These are phyloP conservation scores for Corella eumyota DNA, from an alignment of 23 tunicate genomes.

Conservation along the genomic window DNA sequence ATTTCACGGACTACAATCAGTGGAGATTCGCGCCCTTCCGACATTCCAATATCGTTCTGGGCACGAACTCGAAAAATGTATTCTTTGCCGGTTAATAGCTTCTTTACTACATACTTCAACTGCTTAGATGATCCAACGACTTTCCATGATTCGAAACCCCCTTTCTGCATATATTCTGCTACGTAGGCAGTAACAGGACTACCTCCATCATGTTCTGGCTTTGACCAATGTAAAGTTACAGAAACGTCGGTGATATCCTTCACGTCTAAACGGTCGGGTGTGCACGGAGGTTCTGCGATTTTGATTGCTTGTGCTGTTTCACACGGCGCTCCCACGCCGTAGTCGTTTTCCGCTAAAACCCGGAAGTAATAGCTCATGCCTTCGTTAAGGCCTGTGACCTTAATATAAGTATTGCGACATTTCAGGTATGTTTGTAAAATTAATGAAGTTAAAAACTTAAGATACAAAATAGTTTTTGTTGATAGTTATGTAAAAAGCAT, in stretches of 20 bases:
- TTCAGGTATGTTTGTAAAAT: too few relatives aligned
- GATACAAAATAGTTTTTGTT: too few relatives aligned
- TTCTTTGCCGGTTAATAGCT: conserved; percentile 50
- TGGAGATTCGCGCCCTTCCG: conserved; percentile 71
- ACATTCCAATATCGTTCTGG: conserved; percentile 67
- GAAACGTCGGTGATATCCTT: conserved; percentile 26
- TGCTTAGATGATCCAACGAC: conserved; percentile 36
- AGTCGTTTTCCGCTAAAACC: conserved; percentile 20
- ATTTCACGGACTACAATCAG: conserved; percentile 39
- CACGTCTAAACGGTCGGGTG: conserved; percentile 20
- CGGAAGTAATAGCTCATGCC: conserved; percentile 21
- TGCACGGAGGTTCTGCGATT: conserved; percentile 26
- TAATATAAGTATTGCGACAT: not conserved
- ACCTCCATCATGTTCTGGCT: conserved; percentile 59
- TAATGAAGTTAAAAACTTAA: too few relatives aligned
- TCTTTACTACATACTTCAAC: conserved; percentile 2
- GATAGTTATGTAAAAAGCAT: too few relatives aligned
- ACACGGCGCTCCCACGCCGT: conserved; percentile 18
- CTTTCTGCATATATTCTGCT: conserved; percentile 14
- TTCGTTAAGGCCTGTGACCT: conserved; percentile 15
- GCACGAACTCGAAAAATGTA: conserved; percentile 70
- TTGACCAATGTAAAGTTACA: conserved; percentile 24
- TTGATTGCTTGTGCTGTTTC: conserved; percentile 7
- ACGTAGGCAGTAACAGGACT: conserved; percentile 26
- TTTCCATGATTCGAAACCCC: conserved; percentile 1